phyloP scores from a whole-genome alignment of 2,888 invertebrate species.

The Mimachlamys varia region DNA sequence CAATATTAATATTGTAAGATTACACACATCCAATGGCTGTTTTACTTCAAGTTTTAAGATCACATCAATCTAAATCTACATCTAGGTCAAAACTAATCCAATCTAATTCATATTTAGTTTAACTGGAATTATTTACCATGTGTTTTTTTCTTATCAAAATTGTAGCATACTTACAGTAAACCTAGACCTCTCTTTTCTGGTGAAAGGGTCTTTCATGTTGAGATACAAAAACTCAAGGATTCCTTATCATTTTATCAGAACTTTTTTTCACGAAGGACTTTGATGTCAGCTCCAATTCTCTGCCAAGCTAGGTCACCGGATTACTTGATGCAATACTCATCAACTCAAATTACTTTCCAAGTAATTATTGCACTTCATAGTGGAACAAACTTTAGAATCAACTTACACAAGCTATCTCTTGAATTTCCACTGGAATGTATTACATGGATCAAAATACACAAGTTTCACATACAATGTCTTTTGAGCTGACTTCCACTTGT shows the following conservation, averaged over 20 bases:
- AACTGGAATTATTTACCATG: neutral
- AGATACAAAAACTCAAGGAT: too few species aligned
- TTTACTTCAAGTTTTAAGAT: too few species aligned
- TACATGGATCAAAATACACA: too few species aligned
- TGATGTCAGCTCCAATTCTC: neutral
- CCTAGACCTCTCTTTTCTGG: neutral
- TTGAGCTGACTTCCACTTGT: too few species aligned
- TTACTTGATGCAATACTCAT: constrained; percentile 6
- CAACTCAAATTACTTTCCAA: neutral
- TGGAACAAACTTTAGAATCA: neutral
- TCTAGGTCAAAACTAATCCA: too few species aligned
- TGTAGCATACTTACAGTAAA: neutral
- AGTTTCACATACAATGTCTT: too few species aligned
- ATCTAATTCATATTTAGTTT: too few species aligned
- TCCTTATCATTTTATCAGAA: neutral
- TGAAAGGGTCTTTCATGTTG: neutral
- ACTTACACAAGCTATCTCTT: neutral
- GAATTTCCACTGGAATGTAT: too few species aligned
- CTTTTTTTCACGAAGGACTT: neutral
- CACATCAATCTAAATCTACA: neutral
- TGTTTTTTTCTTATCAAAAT: neutral
- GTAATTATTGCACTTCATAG: neutral
- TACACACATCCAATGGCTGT: too few species aligned
- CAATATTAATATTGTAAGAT: too few species aligned
- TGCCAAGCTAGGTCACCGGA: neutral